A percentile compares a stretch with the other conserved stretches of the same genome.
These are phyloP conservation scores for Notoglanidium macrostoma DNA, from an alignment of 2,797 vertebrate species.

Conservation along the genomic window DNA sequence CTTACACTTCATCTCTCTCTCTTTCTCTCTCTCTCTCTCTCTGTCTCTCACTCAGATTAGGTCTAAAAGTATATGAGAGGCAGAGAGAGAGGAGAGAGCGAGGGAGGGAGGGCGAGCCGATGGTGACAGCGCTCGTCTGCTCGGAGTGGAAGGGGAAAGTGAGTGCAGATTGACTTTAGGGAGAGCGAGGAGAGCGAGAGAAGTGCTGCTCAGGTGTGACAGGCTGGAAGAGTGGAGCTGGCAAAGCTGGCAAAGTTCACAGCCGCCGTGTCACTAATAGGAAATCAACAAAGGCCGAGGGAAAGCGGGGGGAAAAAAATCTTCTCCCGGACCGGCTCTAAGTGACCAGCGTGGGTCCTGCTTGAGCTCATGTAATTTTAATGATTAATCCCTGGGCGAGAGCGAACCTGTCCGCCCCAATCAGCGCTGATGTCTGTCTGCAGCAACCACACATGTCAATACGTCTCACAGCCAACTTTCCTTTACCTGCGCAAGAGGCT, in stretches of 20 bases:
- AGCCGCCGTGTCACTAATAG: conserved; percentile 64
- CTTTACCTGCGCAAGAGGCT: neutral
- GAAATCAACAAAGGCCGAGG: conserved; percentile 63
- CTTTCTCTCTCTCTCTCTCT: conserved; percentile 11
- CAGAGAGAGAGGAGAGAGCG: conserved; percentile 42
- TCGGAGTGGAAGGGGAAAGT: conserved; percentile 43
- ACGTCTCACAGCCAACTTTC: conserved; percentile 17
- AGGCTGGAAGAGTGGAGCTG: conserved; percentile 58
- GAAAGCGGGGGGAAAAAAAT: conserved; percentile 21
- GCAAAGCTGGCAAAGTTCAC: conserved; percentile 63
- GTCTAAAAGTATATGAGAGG: conserved; percentile 47
- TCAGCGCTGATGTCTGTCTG: conserved; percentile 49
- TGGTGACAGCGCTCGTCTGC: conserved; percentile 61
- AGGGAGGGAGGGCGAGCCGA: conserved; percentile 43
- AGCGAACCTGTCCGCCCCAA: conserved; percentile 52
- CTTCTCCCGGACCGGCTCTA: conserved; percentile 42
- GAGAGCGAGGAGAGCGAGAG: conserved; percentile 25
- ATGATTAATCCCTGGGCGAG: conserved; percentile 61
- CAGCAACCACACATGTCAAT: conserved; percentile 46
- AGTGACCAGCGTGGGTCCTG: conserved; percentile 52
- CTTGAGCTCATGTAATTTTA: conserved; percentile 59
- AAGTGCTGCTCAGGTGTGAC: conserved; percentile 51
- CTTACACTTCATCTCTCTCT: conserved; percentile 26
- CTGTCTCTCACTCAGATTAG: conserved; percentile 45
- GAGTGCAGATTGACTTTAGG: conserved; percentile 51